Evolutionary conservation across 2,113 vertebrate genomes (phyloP).

Genomic region (Lampris megalopsis): DNA sequence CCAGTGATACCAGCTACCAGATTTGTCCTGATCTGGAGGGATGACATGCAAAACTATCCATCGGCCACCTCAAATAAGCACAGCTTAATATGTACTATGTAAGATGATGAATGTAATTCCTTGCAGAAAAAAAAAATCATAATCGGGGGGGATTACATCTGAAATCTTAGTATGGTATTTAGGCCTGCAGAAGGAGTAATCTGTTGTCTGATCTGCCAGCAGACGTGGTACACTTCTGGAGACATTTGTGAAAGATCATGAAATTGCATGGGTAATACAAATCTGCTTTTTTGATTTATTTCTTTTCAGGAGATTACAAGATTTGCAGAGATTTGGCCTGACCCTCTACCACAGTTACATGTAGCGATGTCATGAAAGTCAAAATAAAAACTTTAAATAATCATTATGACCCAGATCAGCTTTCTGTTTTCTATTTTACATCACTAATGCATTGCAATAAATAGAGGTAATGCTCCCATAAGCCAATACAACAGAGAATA

Average conservation of each 20-base stretch:
- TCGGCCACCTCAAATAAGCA: slow-evolving; percentile 51
- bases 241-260: slow-evolving; percentile 85
- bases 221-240: slow-evolving; percentile 78
- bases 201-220: slow-evolving; percentile 77
- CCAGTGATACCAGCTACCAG: slow-evolving; percentile 59
- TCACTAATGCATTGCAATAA: slow-evolving; percentile 59
- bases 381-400: slow-evolving; percentile 74
- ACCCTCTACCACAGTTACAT: slow-evolving; percentile 54
- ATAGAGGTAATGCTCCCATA: slow-evolving; percentile 58
- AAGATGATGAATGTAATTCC: slow-evolving; percentile 89
- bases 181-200: slow-evolving; percentile 80
- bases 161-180: slow-evolving; percentile 91
- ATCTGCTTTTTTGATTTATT: slow-evolving; percentile 87
- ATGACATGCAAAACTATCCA: slow-evolving; percentile 68
- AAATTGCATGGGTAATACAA: slow-evolving; percentile 87
- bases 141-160: slow-evolving; percentile 86
- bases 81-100: slow-evolving; percentile 80
- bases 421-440: slow-evolving; percentile 61
- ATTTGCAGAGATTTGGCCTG: slow-evolving; percentile 81
- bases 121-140: slow-evolving; percentile 82
- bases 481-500: slow-evolving; percentile 54
- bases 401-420: slow-evolving; percentile 61
- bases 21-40: slow-evolving; percentile 69
- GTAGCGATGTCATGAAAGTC: slow-evolving; percentile 64
- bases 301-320: slow-evolving; percentile 88